Evolutionary conservation across 2,888 invertebrate genomes (phyloP).

Genomic region (Dexiosoma caninum): DNA sequence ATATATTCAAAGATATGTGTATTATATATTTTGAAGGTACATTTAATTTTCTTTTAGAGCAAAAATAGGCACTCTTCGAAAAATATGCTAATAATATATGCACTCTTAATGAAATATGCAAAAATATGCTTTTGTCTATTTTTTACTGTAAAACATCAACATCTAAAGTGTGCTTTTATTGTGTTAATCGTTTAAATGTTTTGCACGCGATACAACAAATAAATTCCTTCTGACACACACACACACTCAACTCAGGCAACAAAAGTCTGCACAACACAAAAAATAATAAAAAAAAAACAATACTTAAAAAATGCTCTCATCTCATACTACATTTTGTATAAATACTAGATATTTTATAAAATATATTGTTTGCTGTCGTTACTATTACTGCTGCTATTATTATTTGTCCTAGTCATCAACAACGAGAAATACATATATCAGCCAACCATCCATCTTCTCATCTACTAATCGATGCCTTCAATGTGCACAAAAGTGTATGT

Average conservation of each 20-base stretch:
- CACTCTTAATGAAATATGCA: too few species aligned
- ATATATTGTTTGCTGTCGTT: slow-evolving; percentile 13
- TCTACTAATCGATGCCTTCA: slow-evolving; percentile 6
- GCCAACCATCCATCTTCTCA: slow-evolving; percentile 37
- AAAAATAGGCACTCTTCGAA: too few species aligned
- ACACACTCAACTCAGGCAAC: slow-evolving; percentile 6
- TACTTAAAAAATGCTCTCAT: slow-evolving; percentile 1
- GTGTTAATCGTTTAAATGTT: slow-evolving; percentile 72
- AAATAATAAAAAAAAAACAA: too few species aligned
- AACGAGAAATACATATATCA: neutral
- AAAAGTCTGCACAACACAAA: too few species aligned
- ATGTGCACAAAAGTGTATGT: neutral
- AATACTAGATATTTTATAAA: neutral
- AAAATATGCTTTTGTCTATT: neutral
- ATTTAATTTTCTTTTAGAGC: too few species aligned
- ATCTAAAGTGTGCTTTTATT: slow-evolving; percentile 25
- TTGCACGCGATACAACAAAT: slow-evolving; percentile 78
- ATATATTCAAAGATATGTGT: too few species aligned
- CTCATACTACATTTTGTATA: neutral
- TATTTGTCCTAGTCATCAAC: slow-evolving; percentile 45
- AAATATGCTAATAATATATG: too few species aligned
- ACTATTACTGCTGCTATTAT: slow-evolving; percentile 23
- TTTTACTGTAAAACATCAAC: neutral
- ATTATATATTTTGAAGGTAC: too few species aligned
- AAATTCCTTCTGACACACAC: slow-evolving; percentile 69